Conservation (phyloP, 2,113 vertebrate genomes). For the Sapajus apella region DNA sequence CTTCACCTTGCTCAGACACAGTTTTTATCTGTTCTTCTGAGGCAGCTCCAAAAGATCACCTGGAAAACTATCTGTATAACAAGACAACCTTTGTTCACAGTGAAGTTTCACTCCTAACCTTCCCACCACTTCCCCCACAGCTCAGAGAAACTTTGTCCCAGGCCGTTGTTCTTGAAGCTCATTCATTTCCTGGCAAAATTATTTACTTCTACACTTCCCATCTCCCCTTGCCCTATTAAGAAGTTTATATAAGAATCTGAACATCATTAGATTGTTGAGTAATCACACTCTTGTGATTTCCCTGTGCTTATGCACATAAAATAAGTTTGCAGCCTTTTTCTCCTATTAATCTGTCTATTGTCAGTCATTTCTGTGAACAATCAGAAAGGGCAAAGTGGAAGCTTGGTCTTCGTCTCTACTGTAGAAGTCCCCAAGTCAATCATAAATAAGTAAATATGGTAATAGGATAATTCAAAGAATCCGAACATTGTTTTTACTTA, state of each 20-base stretch:
- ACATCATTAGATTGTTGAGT: neutral
- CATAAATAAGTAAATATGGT: neutral
- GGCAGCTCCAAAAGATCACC: neutral
- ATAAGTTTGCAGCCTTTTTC: neutral
- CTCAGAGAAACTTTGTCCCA: neutral
- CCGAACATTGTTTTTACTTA: neutral
- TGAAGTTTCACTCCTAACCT: neutral
- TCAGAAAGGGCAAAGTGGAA: neutral
- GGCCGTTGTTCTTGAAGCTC: neutral
- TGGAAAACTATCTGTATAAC: neutral
- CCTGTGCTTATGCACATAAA: neutral
- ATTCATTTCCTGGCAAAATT: neutral
- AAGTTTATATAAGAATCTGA: neutral
- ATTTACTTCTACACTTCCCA: neutral
- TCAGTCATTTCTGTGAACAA: neutral
- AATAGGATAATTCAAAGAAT: neutral
- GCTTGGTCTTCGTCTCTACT: neutral
- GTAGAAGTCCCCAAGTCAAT: neutral
- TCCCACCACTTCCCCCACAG: neutral
- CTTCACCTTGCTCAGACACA: neutral
- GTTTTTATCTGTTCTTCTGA: neutral
- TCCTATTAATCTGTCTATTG: neutral
- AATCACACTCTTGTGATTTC: neutral
- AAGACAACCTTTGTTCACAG: neutral
- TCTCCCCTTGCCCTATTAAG: neutral